phyloP scores from a whole-genome alignment of 2,113 vertebrate genomes.

The Pogonocichla stellata region DNA sequence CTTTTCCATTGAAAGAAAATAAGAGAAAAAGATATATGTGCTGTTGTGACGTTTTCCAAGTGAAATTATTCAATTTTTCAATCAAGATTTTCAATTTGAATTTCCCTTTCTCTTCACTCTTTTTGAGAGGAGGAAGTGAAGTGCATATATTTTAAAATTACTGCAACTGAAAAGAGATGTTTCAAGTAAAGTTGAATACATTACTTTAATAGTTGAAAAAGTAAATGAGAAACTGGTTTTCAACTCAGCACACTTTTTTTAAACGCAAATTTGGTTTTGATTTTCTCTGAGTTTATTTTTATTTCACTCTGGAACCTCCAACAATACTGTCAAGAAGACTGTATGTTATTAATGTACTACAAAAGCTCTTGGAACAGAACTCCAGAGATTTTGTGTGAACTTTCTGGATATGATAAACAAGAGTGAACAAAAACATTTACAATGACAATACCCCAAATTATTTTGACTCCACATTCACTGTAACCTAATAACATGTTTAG shows the following conservation, averaged over 20 bases:
- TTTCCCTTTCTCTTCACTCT: neutral
- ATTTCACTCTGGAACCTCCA: neutral
- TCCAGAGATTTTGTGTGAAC: neutral
- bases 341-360: neutral
- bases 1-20: neutral
- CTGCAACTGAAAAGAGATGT: neutral
- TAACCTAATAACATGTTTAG: neutral
- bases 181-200: neutral
- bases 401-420: neutral
- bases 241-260: neutral
- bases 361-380: neutral
- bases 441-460: neutral
- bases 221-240: neutral
- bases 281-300: slow-evolving; percentile 10
- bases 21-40: neutral
- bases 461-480: neutral
- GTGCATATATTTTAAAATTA: neutral
- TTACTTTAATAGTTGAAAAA: neutral
- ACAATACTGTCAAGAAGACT: neutral
- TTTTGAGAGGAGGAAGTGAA: neutral
- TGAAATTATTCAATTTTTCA: neutral
- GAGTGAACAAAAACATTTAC: neutral
- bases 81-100: neutral
- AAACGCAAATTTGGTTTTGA: neutral
- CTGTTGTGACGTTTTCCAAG: neutral